phyloP scores from a whole-genome alignment of 2,888 invertebrate genomes.

The Caenorhabditis sp. region DNA sequence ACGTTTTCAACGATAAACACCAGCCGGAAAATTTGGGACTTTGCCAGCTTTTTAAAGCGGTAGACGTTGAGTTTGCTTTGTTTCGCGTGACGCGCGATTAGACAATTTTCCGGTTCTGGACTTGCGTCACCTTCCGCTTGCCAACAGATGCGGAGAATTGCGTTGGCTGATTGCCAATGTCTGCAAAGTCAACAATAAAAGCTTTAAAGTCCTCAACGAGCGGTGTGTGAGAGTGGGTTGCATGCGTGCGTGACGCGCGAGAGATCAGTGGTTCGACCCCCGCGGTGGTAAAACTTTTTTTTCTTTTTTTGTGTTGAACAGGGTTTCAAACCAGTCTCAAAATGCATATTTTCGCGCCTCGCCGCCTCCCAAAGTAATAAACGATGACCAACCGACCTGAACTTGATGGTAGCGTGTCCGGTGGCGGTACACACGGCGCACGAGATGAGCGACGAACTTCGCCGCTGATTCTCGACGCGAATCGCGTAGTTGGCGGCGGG shows the following conservation, averaged over 20 bases:
- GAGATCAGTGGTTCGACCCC: too few species aligned
- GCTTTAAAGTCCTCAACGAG: too few species aligned
- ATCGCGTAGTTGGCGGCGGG: conserved; percentile 48
- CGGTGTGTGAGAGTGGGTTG: not conserved
- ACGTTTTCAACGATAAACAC: conserved; percentile 43
- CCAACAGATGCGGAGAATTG: conserved; percentile 51
- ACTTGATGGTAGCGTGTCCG: conserved; percentile 42
- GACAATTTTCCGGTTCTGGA: conserved; percentile 39
- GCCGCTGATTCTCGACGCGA: conserved; percentile 33
- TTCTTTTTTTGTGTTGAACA: not conserved
- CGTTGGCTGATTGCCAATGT: conserved; percentile 57
- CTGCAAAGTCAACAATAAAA: too few species aligned
- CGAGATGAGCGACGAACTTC: conserved; percentile 36
- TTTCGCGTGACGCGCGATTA: conserved; percentile 37
- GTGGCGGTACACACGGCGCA: conserved; percentile 45
- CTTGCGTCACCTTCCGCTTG: conserved; percentile 35
- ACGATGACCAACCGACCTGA: conserved; percentile 26
- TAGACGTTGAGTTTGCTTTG: conserved; percentile 47
- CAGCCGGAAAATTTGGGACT: conserved; percentile 36
- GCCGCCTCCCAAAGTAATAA: not conserved
- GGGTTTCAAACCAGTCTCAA: not conserved
- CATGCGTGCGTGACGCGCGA: not conserved
- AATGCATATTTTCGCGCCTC: not conserved
- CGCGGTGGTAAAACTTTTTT: too few species aligned
- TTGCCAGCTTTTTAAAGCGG: conserved; percentile 33